These are phyloP conservation scores for Pogonognathellus flavescens DNA, from an alignment of 1,140 invertebrate genomes.

Conservation along the genomic window DNA sequence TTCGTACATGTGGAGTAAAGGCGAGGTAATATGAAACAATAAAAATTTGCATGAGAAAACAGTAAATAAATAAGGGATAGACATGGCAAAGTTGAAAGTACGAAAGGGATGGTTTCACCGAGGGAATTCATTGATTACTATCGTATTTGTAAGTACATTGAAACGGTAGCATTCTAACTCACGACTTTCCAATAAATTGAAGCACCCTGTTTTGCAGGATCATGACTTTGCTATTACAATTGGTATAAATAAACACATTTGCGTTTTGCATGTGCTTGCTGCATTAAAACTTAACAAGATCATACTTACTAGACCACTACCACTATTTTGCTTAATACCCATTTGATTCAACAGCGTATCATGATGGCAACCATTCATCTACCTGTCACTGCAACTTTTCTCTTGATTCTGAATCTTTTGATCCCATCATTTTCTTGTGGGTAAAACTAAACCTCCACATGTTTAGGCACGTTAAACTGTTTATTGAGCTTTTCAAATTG, in stretches of 20 bases:
- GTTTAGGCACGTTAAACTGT: constrained; percentile 22
- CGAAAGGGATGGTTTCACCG: no score
- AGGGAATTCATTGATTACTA: not conserved
- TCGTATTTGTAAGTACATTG: not conserved
- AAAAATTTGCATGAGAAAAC: not conserved
- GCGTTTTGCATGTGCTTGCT: not conserved
- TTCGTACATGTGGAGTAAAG: not conserved
- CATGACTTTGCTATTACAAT: constrained; percentile 26
- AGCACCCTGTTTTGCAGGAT: constrained; percentile 37
- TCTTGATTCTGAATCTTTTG: constrained; percentile 17
- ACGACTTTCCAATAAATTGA: constrained; percentile 31
- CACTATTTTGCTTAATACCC: not conserved
- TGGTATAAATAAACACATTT: constrained; percentile 25
- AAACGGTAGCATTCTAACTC: constrained; percentile 35
- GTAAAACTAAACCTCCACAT: not conserved
- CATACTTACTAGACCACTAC: not conserved
- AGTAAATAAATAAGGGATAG: not conserved
- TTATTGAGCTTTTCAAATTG: constrained; percentile 37
- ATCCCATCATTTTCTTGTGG: not conserved
- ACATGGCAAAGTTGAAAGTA: no score
- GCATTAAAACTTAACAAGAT: not conserved
- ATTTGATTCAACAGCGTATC: constrained; percentile 4
- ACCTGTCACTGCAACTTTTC: constrained; percentile 39
- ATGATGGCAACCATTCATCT: constrained; percentile 25
- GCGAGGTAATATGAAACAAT: not conserved